These are phyloP conservation scores for Lepisosteus oculatus DNA, from an alignment of 2,113 vertebrate species.

Conservation along the genomic window DNA sequence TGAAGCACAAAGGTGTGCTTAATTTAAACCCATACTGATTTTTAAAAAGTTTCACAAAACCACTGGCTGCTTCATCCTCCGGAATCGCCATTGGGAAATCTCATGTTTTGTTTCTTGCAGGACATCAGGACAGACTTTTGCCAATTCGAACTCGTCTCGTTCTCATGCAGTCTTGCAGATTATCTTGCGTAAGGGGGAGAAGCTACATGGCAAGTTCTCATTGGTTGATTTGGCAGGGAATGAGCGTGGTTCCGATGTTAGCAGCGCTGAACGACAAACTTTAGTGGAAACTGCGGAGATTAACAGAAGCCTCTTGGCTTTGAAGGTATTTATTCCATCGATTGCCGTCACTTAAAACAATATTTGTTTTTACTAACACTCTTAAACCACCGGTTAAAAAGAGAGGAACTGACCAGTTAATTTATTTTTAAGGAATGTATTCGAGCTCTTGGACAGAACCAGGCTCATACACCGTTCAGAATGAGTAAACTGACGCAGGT, in stretches of 20 bases:
- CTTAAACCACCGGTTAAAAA: neutral
- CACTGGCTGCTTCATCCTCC: too few species aligned
- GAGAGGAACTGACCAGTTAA: neutral
- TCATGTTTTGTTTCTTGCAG: conserved; percentile 52
- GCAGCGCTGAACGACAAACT: conserved; percentile 82
- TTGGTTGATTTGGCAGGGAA: conserved; percentile 96
- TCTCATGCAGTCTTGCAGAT: conserved; percentile 95
- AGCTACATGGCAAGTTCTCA: conserved; percentile 87
- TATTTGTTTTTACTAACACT: neutral
- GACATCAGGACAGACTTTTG: conserved; percentile 93
- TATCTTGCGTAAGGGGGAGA: conserved; percentile 70
- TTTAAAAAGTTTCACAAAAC: neutral
- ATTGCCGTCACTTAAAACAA: too few species aligned
- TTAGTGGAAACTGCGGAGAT: conserved; percentile 91
- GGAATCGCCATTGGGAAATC: neutral
- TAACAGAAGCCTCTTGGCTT: conserved; percentile 91
- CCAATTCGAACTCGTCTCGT: conserved; percentile 89
- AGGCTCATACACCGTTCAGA: conserved; percentile 90
- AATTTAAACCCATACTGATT: too few species aligned
- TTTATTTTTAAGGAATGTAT: conserved; percentile 82
- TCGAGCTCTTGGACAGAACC: conserved; percentile 91
- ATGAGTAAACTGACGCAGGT: conserved; percentile 97
- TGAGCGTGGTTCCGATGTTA: conserved; percentile 86
- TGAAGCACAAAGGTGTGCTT: too few species aligned
- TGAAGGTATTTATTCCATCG: conserved; percentile 73